Percentiles rank a stretch among this genome's conserved stretches.
Evolutionary conservation across 2,888 invertebrate genomes (phyloP).

Genomic region (Timema cristinae): DNA sequence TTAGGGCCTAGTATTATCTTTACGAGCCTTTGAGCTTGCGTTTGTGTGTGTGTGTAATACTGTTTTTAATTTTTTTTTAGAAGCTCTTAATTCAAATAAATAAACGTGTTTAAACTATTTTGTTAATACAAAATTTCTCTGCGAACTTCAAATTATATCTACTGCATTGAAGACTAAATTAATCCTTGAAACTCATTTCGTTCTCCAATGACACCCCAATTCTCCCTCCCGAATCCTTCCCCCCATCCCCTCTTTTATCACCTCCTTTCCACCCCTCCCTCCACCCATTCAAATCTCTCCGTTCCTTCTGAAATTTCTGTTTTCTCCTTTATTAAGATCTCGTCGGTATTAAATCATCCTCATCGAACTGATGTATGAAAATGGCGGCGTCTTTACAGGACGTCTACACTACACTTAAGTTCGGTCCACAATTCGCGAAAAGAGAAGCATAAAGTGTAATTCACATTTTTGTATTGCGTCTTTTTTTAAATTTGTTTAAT

Average conservation of each 20-base stretch:
- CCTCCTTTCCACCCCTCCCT: not conserved
- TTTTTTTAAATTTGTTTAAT: too few species aligned
- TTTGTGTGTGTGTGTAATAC: too few species aligned
- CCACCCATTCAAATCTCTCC: not conserved
- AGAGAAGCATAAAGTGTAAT: too few species aligned
- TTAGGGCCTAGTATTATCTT: too few species aligned
- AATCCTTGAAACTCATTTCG: conserved; percentile 14
- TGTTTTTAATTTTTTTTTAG: too few species aligned
- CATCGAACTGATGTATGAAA: conserved; percentile 8
- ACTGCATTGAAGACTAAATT: conserved; percentile 11
- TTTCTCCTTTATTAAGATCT: conserved; percentile 13
- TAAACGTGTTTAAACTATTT: too few species aligned
- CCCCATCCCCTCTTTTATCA: not conserved
- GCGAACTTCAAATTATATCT: too few species aligned
- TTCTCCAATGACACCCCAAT: conserved; percentile 3
- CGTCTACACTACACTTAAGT: not conserved
- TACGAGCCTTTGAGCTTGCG: too few species aligned
- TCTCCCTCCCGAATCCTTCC: not conserved
- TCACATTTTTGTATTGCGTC: too few species aligned
- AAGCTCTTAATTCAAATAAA: too few species aligned
- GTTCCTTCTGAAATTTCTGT: not conserved
- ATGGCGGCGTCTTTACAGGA: not conserved
- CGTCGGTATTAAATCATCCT: conserved; percentile 5
- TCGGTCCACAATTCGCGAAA: too few species aligned
- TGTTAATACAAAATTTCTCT: too few species aligned